Base-by-base conservation (phyloP, 2,113 vertebrate genomes). In the Epinephelus fuscoguttatus region DNA sequence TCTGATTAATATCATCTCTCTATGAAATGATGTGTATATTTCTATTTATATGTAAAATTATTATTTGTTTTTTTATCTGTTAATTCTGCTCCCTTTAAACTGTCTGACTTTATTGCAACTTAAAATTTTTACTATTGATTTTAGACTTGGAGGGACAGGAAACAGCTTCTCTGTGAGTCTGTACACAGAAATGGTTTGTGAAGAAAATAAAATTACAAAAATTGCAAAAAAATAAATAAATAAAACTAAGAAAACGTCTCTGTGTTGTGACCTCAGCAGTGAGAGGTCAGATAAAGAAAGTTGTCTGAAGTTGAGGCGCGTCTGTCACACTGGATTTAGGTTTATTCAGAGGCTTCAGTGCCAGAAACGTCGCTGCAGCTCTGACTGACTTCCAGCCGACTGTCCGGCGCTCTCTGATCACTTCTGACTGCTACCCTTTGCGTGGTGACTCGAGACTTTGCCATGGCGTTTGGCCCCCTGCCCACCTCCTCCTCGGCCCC, bases 401-500 rank as follows among this genome's bases (percentile, higher is more conserved):
- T 40, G 84, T 93, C 90, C 87, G 77, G 66, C 84, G 61, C 85
- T 81, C 66, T 45, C 85, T 95, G 94, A 95, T 96, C 70, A 10
- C 42, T 93, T 94, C 81, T 95, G 94, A 95, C 95, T 94, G 92
- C 85, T 93, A 91, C 88, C 92, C 93, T 94, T 93, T 93, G 84
- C 84, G 57, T 90, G 84, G 82, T 84, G 88, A 92, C 88, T 87
- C 70, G 75, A 62, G 88, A 90, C 81, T 75, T 59, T 69, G 87
- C 81, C 88, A 83, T 23, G 5, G 87, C 50, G 27, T 79, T 79
- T 95, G 95, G 95, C 93, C 80, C 62, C 6, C 1, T 81, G 93
- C 94, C 94, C 84, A 66, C 85, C 89, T 76, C 75, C 69, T 70
- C 30, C 27, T 53, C 19, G 18, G 27, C 49, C 80, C 90, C 82